Evolutionary conservation across 1,140 invertebrate species (phyloP), one percentile per base, ranked within the genome.

Genomic region (Asbolus verrucosus): DNA sequence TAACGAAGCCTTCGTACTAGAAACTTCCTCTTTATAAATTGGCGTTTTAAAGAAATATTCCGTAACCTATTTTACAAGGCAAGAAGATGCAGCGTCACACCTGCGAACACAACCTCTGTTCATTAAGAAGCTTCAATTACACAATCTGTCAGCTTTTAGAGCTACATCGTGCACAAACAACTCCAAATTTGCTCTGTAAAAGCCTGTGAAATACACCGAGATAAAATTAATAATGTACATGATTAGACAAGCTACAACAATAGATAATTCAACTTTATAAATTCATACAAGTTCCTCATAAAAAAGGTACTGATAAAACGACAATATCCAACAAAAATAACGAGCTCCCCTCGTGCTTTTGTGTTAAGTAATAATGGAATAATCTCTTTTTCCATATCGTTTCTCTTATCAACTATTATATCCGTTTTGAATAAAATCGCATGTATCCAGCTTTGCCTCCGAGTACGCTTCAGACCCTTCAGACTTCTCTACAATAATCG

Each of bases 1-100:
- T 43, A 43, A 14, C 19, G 33, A 24, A 21, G 14, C 6, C n/a
- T 61, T 31, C 14, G 9, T 36, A 11, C n/a, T 36, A 16, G 27
- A 15, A 61, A 31, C n/a, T 61, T n/a, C 54, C 6, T 2, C 6
- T 18, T 8, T 31, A 14, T 33, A 61, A 61, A 61, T 61, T 61
- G 16, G 9, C 43, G 8, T 50, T 19, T 50, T 15, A 19, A n/a
- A 50, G 21, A 15, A 19, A 24, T 9, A 50, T 14, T 14, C 3
- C 38, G 9, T 50, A 4, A n/a, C 9, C 43, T 50, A 6, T 19
- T 4, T 13, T 50, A 24, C 8, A 4, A 16, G 43, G 9, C n/a
- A n/a, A 50, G 43, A 36, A 6, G 43, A 50, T 50, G 16, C 43
- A 50, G 3, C 9, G 14, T 2, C 16, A 50, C 43, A 50, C 16